Conservation (phyloP, 1,140 invertebrate species). For the Mycetomoellerius zeteki region DNA sequence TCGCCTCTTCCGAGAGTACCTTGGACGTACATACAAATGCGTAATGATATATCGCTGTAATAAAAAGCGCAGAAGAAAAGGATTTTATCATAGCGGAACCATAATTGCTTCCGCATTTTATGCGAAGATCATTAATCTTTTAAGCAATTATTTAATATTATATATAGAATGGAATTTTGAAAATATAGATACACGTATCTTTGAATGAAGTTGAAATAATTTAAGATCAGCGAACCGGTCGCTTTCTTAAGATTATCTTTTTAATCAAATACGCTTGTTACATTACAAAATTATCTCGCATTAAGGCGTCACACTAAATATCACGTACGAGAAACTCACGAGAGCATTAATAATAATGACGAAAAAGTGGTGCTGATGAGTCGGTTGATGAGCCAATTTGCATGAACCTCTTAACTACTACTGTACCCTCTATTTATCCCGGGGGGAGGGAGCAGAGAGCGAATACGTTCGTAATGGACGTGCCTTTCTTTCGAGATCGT, state of each 20-base stretch:
- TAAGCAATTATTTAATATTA: neutral
- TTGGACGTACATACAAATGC: neutral
- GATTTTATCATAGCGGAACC: neutral
- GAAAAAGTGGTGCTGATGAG: constrained; percentile 66
- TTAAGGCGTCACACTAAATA: constrained; percentile 15
- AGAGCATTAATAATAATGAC: constrained; percentile 67
- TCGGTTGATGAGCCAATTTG: constrained; percentile 65
- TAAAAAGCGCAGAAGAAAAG: neutral
- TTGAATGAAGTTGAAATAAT: constrained; percentile 7
- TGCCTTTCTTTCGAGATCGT: neutral
- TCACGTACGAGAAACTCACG: constrained; percentile 35
- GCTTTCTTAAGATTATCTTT: neutral
- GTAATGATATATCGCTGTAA: neutral
- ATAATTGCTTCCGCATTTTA: neutral
- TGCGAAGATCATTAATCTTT: neutral
- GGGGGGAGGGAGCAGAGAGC: constrained; percentile 20
- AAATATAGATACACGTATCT: neutral
- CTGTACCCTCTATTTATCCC: constrained; percentile 24
- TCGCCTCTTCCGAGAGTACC: constrained; percentile 10
- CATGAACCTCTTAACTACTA: constrained; percentile 60
- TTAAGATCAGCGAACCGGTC: neutral
- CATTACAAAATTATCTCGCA: neutral
- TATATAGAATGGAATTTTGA: neutral
- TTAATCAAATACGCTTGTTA: constrained; percentile 38
- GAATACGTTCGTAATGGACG: constrained; percentile 40